A percentile compares a stretch with the other conserved stretches of the same genome.
Conservation (phyloP, 2,113 vertebrate species). For the Chamaetylas fuelleborni region DNA sequence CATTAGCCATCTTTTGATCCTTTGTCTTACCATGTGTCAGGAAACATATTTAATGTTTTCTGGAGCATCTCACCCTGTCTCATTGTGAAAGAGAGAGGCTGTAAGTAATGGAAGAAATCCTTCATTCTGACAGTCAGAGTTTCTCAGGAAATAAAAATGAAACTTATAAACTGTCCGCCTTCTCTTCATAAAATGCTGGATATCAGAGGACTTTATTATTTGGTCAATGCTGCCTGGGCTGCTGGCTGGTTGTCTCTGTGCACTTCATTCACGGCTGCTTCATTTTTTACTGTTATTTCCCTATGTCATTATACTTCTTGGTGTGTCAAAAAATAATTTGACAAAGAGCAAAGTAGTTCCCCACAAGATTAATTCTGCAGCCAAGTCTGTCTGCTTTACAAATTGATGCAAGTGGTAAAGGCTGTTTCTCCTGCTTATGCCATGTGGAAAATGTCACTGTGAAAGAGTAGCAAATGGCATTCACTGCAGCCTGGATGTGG, state of each 20-base stretch:
- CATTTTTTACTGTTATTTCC: neutral
- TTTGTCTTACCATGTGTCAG: neutral
- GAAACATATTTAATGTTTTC: neutral
- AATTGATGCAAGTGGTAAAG: neutral
- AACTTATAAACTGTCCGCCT: neutral
- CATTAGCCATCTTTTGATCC: neutral
- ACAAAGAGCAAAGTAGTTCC: neutral
- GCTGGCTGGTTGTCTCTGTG: neutral
- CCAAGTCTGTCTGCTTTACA: neutral
- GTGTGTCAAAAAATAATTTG: neutral
- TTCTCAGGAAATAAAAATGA: constrained; percentile 40
- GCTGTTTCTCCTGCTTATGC: neutral
- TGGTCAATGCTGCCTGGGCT: neutral
- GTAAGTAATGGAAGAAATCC: constrained; percentile 30
- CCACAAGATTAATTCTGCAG: neutral
- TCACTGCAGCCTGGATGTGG: neutral
- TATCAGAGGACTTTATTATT: neutral
- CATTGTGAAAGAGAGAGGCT: neutral
- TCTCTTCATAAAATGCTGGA: neutral
- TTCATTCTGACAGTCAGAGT: constrained; percentile 14
- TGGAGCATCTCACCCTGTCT: neutral
- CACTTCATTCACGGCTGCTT: neutral
- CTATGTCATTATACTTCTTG: neutral
- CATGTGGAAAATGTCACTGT: neutral
- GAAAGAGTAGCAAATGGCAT: neutral